Evolutionary conservation across 2,113 vertebrate genomes (phyloP).

Genomic region (Callithrix jacchus): DNA sequence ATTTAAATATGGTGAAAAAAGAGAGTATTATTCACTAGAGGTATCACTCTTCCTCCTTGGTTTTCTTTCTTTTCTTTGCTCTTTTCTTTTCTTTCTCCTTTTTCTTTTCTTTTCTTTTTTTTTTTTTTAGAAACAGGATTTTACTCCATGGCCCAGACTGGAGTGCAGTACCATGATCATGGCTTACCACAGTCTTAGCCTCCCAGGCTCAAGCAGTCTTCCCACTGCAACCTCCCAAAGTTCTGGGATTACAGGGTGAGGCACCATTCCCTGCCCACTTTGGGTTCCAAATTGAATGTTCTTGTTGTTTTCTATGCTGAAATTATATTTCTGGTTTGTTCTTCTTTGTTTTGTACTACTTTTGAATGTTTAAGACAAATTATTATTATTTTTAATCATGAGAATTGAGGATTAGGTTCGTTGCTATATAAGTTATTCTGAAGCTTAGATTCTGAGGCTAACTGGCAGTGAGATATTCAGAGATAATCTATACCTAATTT

Average conservation of each 20-base stretch:
- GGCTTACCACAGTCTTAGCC: no score
- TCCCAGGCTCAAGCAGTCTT: no score
- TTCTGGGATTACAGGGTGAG: no score
- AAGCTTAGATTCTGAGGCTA: slow-evolving; percentile 31
- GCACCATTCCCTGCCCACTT: background rate
- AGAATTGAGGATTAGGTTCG: background rate
- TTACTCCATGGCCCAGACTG: no score
- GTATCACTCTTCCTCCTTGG: background rate
- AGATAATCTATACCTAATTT: background rate
- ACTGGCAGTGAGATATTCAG: background rate
- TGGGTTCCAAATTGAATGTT: slow-evolving; percentile 15
- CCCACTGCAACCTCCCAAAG: no score
- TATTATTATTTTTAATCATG: background rate
- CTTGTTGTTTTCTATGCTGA: background rate
- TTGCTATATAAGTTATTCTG: slow-evolving; percentile 42
- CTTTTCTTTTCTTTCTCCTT: no score
- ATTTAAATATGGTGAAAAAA: background rate
- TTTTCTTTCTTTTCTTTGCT: background rate
- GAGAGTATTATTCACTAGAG: background rate
- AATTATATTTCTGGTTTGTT: slow-evolving; percentile 40
- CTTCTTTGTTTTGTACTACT: slow-evolving; percentile 48
- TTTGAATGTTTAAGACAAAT: slow-evolving; percentile 13
- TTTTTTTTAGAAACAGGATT: background rate
- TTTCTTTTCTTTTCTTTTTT: background rate
- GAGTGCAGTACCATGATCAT: no score